Percentiles rank a stretch among this genome's conserved stretches.
Evolutionary conservation across 2,797 vertebrate genomes (phyloP).

Genomic region (Etheostoma nigrum): DNA sequence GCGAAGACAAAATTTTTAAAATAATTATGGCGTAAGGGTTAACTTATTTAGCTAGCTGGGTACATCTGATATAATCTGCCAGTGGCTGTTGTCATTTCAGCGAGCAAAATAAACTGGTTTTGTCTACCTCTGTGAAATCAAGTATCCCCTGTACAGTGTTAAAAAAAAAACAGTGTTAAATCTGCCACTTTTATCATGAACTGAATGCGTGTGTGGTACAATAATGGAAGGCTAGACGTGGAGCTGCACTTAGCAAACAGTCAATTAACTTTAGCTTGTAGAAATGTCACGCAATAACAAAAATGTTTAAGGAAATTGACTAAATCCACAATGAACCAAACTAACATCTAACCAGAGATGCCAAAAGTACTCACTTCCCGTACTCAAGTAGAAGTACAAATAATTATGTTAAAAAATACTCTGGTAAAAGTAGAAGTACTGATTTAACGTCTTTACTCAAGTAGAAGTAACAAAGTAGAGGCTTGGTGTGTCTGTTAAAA

Average conservation of each 20-base stretch:
- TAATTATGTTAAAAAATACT: too few species aligned
- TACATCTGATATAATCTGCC: background rate
- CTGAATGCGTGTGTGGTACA: background rate
- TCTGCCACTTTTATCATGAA: background rate
- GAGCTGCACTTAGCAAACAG: too few species aligned
- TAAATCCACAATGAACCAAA: constrained; percentile 5
- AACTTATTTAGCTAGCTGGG: background rate
- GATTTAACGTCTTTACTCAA: too few species aligned
- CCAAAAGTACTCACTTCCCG: too few species aligned
- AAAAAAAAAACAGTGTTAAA: background rate
- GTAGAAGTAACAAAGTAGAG: too few species aligned
- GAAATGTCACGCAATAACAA: background rate
- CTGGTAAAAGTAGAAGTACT: too few species aligned
- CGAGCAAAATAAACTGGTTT: background rate
- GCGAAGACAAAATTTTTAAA: background rate
- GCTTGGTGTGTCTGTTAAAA: too few species aligned
- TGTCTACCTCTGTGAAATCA: background rate
- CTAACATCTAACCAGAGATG: background rate
- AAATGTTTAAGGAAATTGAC: background rate
- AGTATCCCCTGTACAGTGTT: background rate
- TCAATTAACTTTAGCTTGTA: background rate
- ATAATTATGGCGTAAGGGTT: background rate
- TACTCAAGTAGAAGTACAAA: too few species aligned
- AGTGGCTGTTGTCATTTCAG: background rate
- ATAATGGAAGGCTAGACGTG: background rate